These are phyloP conservation scores for Mystacides longicornis DNA, from an alignment of 2,888 invertebrate species.

Conservation along the genomic window DNA sequence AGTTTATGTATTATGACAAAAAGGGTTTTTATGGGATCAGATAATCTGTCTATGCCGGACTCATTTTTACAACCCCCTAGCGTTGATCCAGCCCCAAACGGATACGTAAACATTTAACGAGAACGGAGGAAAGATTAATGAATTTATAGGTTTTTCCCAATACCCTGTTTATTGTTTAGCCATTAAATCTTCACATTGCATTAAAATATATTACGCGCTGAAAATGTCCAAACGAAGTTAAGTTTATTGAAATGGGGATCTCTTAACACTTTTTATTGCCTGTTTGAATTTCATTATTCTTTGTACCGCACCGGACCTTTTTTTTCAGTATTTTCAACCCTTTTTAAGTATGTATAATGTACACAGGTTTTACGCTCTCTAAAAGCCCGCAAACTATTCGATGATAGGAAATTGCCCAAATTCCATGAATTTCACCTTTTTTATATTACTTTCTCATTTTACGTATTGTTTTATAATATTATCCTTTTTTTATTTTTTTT, in stretches of 20 bases:
- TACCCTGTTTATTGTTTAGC: too few relatives aligned
- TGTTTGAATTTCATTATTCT: conserved; percentile 5
- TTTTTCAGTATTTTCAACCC: background rate
- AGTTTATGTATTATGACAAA: too few relatives aligned
- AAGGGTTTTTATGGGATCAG: too few relatives aligned
- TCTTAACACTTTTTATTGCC: conserved; percentile 6
- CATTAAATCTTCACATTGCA: background rate
- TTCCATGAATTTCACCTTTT: background rate
- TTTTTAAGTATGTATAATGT: too few relatives aligned
- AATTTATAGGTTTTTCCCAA: too few relatives aligned
- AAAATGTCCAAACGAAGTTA: background rate
- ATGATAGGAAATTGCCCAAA: background rate
- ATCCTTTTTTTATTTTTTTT: too few relatives aligned
- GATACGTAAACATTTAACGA: too few relatives aligned
- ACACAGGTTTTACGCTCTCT: background rate
- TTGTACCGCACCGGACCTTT: background rate
- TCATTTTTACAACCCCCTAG: too few relatives aligned
- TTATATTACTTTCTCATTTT: background rate
- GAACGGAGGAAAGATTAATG: too few relatives aligned
- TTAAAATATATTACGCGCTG: background rate
- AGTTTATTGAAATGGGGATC: background rate
- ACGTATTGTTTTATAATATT: background rate
- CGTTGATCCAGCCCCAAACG: too few relatives aligned
- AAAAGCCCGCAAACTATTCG: background rate
- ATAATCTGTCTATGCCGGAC: too few relatives aligned